Conservation (phyloP, 1,140 invertebrate genomes). For the Nasonia longicornis region DNA sequence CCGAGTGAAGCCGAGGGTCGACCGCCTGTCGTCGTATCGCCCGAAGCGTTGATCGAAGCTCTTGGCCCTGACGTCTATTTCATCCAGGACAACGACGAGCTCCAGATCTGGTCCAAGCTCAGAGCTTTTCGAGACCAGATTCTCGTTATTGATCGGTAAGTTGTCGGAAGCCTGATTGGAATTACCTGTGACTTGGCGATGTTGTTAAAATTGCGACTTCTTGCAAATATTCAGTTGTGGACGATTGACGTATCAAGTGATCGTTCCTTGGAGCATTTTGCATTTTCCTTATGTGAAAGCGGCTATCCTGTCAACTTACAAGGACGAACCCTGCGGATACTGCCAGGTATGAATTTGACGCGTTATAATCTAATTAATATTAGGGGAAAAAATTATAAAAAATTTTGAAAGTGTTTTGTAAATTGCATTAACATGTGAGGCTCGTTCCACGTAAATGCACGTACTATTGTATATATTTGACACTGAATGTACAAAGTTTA, state of each 20-base stretch:
- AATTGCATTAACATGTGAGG: no score
- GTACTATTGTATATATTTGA: no score
- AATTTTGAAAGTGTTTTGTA: no score
- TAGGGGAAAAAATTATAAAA: no score
- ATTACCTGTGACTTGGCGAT: no score
- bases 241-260: slow-evolving; percentile 62
- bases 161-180: background rate
- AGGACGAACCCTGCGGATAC: slow-evolving; percentile 63
- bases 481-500: background rate
- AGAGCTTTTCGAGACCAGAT: slow-evolving; percentile 59
- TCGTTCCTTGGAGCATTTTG: slow-evolving; percentile 65
- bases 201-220: background rate
- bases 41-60: slow-evolving; percentile 42
- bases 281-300: slow-evolving; percentile 66
- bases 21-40: slow-evolving; percentile 25
- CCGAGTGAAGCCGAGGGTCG: slow-evolving; percentile 44
- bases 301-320: slow-evolving; percentile 62
- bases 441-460: no score
- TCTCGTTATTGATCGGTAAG: slow-evolving; percentile 59
- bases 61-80: slow-evolving; percentile 50
- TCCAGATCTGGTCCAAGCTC: slow-evolving; percentile 56
- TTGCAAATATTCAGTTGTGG: slow-evolving; percentile 57
- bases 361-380: no score
- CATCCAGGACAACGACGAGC: slow-evolving; percentile 53
- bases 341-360: slow-evolving; percentile 50